Evolutionary conservation across 2,113 vertebrate species (phyloP).

Genomic region (Pimephales promelas): DNA sequence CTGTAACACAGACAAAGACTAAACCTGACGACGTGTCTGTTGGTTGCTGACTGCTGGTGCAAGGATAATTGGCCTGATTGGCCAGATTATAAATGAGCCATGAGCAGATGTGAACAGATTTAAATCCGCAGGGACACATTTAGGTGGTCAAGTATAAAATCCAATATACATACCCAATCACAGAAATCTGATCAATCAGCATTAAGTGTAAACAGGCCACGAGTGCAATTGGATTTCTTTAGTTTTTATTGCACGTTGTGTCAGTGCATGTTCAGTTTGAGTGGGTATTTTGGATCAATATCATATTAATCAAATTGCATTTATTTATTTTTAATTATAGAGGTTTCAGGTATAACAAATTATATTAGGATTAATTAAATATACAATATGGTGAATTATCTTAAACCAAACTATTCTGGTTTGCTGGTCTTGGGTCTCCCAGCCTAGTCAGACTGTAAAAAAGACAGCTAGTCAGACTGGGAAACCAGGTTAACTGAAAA

Average conservation of each 20-base stretch:
- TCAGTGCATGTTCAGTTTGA: neutral
- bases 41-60: too few relatives aligned
- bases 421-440: too few relatives aligned
- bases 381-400: too few relatives aligned
- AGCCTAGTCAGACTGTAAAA: too few relatives aligned
- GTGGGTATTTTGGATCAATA: neutral
- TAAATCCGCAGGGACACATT: neutral
- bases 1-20: too few relatives aligned
- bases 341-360: too few relatives aligned
- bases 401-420: too few relatives aligned
- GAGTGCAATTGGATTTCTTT: neutral
- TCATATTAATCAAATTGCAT: neutral
- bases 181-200: neutral
- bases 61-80: neutral
- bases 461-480: neutral
- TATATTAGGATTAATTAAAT: too few relatives aligned
- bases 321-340: neutral
- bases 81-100: neutral
- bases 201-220: neutral
- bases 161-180: neutral
- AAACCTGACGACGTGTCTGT: too few relatives aligned
- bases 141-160: neutral
- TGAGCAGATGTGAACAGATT: neutral
- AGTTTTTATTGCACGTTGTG: neutral
- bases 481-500: neutral